Percentiles rank a stretch among this genome's conserved stretches.
Evolutionary conservation across 1,140 invertebrate species (phyloP).

Genomic region (Drosophila grimshawi): DNA sequence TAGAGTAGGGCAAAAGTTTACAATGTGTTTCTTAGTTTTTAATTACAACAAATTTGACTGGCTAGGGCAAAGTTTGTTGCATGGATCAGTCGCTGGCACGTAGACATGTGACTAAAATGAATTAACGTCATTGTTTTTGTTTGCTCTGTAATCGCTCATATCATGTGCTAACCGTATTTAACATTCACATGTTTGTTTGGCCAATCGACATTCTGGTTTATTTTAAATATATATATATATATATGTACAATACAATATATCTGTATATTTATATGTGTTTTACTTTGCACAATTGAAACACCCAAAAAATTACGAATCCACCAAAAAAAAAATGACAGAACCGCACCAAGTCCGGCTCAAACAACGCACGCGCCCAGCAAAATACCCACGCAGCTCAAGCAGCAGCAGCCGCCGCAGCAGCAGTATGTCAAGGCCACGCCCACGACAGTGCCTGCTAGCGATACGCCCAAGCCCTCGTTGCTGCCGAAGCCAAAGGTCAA

Average conservation of each 20-base stretch:
- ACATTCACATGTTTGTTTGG: constrained; percentile 51
- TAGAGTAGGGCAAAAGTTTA: constrained; percentile 50
- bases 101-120: constrained; percentile 72
- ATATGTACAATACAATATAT: not conserved
- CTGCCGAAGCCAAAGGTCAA: constrained; percentile 84
- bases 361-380: constrained; percentile 62
- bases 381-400: constrained; percentile 64
- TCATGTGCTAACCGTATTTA: constrained; percentile 75
- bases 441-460: constrained; percentile 34
- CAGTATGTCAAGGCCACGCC: constrained; percentile 36
- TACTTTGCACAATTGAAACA: constrained; percentile 78
- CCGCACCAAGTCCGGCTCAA: constrained; percentile 68
- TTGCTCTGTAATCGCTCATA: constrained; percentile 64
- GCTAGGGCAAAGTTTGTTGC: constrained; percentile 70
- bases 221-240: constrained; percentile 40
- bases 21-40: constrained; percentile 78
- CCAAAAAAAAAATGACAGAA: constrained; percentile 62
- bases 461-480: constrained; percentile 75
- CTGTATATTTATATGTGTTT: constrained; percentile 55
- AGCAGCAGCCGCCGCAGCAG: constrained; percentile 22
- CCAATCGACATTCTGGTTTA: constrained; percentile 37
- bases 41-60: constrained; percentile 81
- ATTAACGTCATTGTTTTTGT: constrained; percentile 71
- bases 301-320: constrained; percentile 53
- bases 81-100: constrained; percentile 41